Conservation (phyloP, 2,888 invertebrate species). For the Portevinia maculata region DNA sequence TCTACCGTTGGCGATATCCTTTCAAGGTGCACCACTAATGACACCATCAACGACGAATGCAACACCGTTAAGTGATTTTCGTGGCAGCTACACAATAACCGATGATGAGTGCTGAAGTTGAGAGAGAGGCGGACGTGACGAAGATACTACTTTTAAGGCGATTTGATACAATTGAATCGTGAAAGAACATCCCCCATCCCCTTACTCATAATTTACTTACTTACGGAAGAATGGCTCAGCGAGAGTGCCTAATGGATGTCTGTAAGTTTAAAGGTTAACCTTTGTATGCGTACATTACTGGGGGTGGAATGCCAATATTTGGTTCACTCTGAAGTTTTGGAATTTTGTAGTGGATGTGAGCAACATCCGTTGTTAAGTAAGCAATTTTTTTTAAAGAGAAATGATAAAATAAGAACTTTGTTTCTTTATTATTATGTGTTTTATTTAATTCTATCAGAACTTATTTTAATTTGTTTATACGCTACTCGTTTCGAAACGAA, state of each 20-base stretch:
- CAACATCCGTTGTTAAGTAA: no score
- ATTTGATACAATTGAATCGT: conserved; percentile 29
- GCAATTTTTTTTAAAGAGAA: no score
- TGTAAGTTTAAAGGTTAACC: not conserved
- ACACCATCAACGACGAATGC: conserved; percentile 81
- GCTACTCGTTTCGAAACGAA: no score
- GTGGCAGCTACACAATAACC: conserved; percentile 81
- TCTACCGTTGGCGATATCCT: conserved; percentile 89
- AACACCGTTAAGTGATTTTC: conserved; percentile 82
- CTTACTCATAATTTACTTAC: not conserved
- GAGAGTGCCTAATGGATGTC: conserved; percentile 1
- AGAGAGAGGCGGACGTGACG: not conserved
- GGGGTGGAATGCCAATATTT: no score
- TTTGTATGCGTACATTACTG: not conserved
- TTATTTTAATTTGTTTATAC: no score
- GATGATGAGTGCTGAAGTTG: conserved; percentile 81
- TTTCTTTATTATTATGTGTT: no score
- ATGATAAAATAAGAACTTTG: no score
- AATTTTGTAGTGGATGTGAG: no score
- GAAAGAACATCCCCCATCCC: not conserved
- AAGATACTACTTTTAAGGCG: not conserved
- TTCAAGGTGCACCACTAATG: conserved; percentile 86
- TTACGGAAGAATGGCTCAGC: not conserved
- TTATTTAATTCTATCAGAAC: no score
- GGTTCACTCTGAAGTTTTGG: no score